Evolutionary conservation across 2,888 invertebrate species (phyloP).

Genomic region (Eupithecia pulchellata): DNA sequence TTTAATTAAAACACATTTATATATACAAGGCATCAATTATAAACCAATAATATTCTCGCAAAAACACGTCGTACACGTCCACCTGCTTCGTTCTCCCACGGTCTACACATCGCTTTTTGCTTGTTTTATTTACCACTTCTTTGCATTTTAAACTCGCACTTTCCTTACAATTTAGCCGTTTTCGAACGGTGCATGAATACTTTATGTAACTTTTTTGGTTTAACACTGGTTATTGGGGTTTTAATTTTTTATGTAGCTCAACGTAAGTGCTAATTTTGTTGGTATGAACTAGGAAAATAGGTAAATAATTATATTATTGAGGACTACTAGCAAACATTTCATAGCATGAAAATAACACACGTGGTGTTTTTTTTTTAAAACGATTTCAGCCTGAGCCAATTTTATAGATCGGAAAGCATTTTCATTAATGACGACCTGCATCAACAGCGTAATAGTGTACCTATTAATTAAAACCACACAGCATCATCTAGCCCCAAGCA

Average conservation of each 20-base stretch:
- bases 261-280: not conserved
- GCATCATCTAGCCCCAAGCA: too few relatives aligned
- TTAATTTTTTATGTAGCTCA: not conserved
- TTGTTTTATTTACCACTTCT: constrained; percentile 56
- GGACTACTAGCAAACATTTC: too few relatives aligned
- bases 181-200: constrained; percentile 51
- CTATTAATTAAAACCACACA: too few relatives aligned
- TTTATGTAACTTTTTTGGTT: constrained; percentile 15
- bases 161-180: constrained; percentile 79
- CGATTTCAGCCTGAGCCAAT: too few relatives aligned
- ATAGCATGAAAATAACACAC: too few relatives aligned
- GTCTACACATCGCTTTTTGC: constrained; percentile 48
- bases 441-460: too few relatives aligned
- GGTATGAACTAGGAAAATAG: not conserved
- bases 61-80: constrained; percentile 60
- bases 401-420: too few relatives aligned
- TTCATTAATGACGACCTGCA: too few relatives aligned
- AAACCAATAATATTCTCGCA: constrained; percentile 71
- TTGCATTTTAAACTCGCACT: constrained; percentile 77
- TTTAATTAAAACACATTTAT: constrained; percentile 43
- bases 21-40: constrained; percentile 64
- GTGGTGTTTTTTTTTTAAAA: too few relatives aligned
- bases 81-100: constrained; percentile 82
- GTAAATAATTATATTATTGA: not conserved
- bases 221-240: not conserved